Conservation (phyloP, 2,113 vertebrate species). For the Atractosteus spatula region DNA sequence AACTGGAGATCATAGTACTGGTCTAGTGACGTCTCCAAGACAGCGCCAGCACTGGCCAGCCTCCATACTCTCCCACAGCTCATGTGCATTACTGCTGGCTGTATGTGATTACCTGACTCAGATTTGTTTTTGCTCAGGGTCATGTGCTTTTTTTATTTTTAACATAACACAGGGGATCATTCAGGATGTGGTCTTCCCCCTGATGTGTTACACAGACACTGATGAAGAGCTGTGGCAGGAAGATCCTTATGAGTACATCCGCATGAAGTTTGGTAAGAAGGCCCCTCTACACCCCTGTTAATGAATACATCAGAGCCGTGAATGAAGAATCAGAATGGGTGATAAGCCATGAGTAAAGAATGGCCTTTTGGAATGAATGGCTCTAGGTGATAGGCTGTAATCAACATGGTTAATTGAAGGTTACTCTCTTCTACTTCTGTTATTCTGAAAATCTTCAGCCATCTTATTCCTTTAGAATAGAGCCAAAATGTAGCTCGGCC, state of each 20-base stretch:
- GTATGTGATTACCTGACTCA: not conserved
- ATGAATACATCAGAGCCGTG: no score
- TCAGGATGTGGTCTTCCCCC: conserved; percentile 72
- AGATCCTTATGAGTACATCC: conserved; percentile 98
- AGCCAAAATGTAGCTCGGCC: no score
- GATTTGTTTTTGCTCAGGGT: not conserved
- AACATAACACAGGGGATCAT: conserved; percentile 63
- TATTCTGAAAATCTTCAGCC: no score
- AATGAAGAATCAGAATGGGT: no score
- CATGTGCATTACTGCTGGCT: not conserved
- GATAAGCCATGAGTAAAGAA: no score
- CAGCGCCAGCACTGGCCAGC: conserved; percentile 60
- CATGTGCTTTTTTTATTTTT: conserved; percentile 26
- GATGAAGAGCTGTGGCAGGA: conserved; percentile 98
- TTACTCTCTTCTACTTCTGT: no score
- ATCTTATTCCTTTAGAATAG: no score
- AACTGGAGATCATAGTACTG: conserved; percentile 76
- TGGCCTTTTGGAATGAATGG: no score
- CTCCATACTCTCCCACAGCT: conserved; percentile 66
- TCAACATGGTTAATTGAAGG: no score
- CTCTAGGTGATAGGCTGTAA: no score
- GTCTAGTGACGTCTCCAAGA: conserved; percentile 60
- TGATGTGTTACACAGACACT: conserved; percentile 99
- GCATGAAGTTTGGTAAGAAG: conserved; percentile 94
- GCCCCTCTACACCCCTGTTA: not conserved